Evolutionary conservation across 1,140 invertebrate genomes (phyloP), one percentile per base, ranked within the genome.

Genomic region (Oryctes rhinoceros): DNA sequence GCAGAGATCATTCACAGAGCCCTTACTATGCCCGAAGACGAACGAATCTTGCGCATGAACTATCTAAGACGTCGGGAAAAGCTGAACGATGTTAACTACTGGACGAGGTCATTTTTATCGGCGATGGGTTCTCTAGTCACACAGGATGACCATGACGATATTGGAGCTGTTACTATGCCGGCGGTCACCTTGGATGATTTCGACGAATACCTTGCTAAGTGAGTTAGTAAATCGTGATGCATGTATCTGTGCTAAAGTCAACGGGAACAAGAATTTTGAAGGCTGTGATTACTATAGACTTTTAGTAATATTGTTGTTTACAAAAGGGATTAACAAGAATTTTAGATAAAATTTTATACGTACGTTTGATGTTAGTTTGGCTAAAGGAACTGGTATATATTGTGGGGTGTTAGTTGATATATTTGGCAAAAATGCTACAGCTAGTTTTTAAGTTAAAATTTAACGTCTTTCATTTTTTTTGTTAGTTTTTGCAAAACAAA

Each of bases 21-120:
- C 0, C 87, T 97, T 0, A 95, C 94, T 30, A 98, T 98, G 96
- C 95, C 96, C 0, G 93, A 95, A 85, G 96, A 97, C 84, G 96
- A 97, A 86, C 89, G 95, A 11, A 94, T 93, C 24, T 89, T 97
- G 0, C 91, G 96, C 48, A 97, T 97, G 96, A 95, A 94, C 81
- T 93, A 95, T 84, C 88, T 97, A 10, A 89, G 96, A 74, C 90
- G 94, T 47, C 91, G 96, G 1, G 96, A 97, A 85, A 92, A 93
- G 83, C 89, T 94, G 47, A 93, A 95, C 85, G 96, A 97, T 88
- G 95, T 97, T 0, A 94, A 96, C 88, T 93, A 93, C 85, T 97
- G 96, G 96, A 95, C 96, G 91, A 93, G 93, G 83, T 93, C 92
- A 1, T 97, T 97, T 89, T 89, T 97, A 2, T 94, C 95, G 82